A percentile compares a stretch with the other conserved stretches of the same genome.
phyloP scores from a whole-genome alignment of 1,140 invertebrate genomes.

The Batillaria attramentaria region DNA sequence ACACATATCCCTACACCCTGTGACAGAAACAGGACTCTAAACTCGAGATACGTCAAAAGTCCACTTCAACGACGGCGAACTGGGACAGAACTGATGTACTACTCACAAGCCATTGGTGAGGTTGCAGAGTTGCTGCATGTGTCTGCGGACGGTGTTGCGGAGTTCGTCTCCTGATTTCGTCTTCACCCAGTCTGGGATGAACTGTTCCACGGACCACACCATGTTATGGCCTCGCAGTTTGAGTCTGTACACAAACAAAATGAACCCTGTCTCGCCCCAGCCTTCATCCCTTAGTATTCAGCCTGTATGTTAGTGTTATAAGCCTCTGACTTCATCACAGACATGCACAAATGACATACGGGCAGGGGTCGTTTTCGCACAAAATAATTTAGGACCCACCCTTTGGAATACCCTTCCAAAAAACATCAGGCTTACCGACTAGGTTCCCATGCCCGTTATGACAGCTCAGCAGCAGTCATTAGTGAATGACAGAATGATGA shows the following conservation, averaged over 20 bases:
- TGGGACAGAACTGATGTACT: too few species aligned
- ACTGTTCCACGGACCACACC: constrained; percentile 52
- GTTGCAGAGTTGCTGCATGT: constrained; percentile 43
- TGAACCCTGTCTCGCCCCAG: too few species aligned
- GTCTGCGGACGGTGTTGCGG: constrained; percentile 42
- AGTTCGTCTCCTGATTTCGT: constrained; percentile 36
- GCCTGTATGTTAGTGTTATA: too few species aligned
- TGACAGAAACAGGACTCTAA: neutral
- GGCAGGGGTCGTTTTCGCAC: neutral
- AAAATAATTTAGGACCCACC: neutral
- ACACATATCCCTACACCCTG: neutral
- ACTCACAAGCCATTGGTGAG: constrained; percentile 55
- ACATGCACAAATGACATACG: too few species aligned
- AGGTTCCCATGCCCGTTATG: neutral
- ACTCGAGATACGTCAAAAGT: neutral
- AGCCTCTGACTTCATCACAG: too few species aligned
- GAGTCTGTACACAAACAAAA: constrained; percentile 40
- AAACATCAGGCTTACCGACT: neutral
- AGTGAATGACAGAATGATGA: neutral
- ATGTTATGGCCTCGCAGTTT: constrained; percentile 60
- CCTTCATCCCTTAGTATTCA: too few species aligned
- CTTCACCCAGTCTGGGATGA: constrained; percentile 48
- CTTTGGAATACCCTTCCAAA: neutral
- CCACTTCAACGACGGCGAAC: too few species aligned
- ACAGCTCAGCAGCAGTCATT: neutral